A percentile compares a stretch with the other conserved stretches of the same genome.
Evolutionary conservation across 2,888 invertebrate genomes (phyloP).

Genomic region (Odontothrips loti): DNA sequence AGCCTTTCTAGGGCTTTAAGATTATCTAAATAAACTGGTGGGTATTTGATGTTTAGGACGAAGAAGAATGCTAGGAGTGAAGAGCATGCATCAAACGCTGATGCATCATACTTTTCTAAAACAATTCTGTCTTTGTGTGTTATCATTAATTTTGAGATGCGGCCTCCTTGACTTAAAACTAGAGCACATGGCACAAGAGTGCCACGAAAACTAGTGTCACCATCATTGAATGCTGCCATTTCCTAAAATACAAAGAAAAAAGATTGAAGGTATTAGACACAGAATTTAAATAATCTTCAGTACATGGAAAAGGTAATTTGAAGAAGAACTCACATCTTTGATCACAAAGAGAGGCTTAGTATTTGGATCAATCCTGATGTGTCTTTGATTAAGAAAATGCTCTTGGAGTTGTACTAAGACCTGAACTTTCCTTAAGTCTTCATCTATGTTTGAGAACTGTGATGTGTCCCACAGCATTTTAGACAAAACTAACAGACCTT

Average conservation of each 20-base stretch:
- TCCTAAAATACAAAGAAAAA: neutral
- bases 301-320: neutral
- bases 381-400: neutral
- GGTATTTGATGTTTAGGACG: neutral
- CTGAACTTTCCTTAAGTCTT: neutral
- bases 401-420: neutral
- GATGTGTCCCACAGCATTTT: neutral
- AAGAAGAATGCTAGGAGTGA: neutral
- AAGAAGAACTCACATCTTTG: neutral
- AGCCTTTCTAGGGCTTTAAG: neutral
- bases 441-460: neutral
- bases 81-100: conserved; percentile 3
- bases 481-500: neutral
- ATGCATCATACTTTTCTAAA: neutral
- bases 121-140: neutral
- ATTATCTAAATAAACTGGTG: conserved; percentile 5
- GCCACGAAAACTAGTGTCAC: neutral
- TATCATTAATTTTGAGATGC: conserved; percentile 2
- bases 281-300: neutral
- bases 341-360: conserved; percentile 3
- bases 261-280: neutral
- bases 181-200: neutral
- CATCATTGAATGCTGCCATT: conserved; percentile 10
- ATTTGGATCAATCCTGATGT: neutral
- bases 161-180: neutral